These are phyloP conservation scores for Henricia sp. DNA, from an alignment of 53 echinoderm and acorn worm genomes.

Conservation along the genomic window DNA sequence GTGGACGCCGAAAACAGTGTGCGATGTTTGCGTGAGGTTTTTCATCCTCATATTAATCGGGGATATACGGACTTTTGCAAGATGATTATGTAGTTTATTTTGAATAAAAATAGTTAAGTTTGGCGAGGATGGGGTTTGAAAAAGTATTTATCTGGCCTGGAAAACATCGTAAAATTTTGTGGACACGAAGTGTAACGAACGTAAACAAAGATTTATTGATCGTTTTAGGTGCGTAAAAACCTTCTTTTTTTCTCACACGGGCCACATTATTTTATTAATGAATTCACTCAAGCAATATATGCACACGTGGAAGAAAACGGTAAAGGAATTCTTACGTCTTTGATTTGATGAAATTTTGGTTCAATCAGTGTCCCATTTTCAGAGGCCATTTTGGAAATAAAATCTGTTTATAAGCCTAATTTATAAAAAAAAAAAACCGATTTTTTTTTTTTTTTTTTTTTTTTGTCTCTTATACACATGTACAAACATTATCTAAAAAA, in stretches of 20 bases:
- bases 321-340: not conserved
- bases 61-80: conserved; percentile 18
- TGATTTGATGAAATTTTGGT: conserved; percentile 24
- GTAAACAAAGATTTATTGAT: not conserved
- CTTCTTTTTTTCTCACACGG: not conserved
- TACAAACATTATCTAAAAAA: conserved; percentile 15
- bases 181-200: conserved; percentile 25
- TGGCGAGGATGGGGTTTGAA: conserved; percentile 14
- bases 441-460: not conserved
- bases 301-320: not conserved
- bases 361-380: conserved; percentile 15
- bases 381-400: conserved; percentile 17
- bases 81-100: conserved; percentile 21
- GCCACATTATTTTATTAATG: conserved; percentile 3
- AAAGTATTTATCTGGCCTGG: not conserved
- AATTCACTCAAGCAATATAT: not conserved
- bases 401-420: not conserved
- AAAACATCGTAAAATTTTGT: conserved; percentile 21
- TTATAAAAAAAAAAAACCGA: not conserved
- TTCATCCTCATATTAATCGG: conserved; percentile 19
- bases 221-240: not conserved
- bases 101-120: conserved; percentile 8
- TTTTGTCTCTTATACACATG: conserved; percentile 7
- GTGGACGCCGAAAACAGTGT: conserved; percentile 6
- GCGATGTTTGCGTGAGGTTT: conserved; percentile 3